Evolutionary conservation across 2,113 vertebrate species (phyloP).

Genomic region (Dicerorhinus sumatrensis): DNA sequence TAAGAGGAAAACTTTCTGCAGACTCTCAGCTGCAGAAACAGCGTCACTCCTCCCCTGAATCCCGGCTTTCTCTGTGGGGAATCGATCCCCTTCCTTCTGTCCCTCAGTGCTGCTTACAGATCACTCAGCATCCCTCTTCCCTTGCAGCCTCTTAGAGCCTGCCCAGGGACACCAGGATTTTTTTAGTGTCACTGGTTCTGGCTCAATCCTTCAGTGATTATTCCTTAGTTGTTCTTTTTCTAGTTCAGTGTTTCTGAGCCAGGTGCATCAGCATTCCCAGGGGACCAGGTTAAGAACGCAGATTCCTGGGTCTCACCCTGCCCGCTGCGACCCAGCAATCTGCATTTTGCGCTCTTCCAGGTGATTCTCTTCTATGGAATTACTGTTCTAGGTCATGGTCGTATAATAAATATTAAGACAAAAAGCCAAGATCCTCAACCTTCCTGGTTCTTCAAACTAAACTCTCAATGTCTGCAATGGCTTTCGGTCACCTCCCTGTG

Average conservation of each 20-base stretch:
- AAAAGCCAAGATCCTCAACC: neutral
- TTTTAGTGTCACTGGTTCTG: neutral
- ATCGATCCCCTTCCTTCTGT: neutral
- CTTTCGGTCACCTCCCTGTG: neutral
- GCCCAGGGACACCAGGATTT: neutral
- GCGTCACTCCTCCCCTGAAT: neutral
- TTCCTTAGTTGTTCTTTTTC: neutral
- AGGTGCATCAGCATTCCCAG: no score
- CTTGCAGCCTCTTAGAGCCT: neutral
- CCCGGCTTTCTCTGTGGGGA: neutral
- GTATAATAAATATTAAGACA: neutral
- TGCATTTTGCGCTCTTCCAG: neutral
- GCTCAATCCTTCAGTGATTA: neutral
- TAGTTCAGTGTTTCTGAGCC: neutral
- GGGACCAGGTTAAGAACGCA: neutral
- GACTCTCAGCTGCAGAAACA: neutral
- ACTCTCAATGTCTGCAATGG: accelerated
- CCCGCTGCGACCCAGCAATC: neutral
- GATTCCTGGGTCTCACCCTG: neutral
- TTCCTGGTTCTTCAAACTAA: neutral
- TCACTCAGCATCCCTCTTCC: neutral
- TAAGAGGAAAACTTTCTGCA: neutral
- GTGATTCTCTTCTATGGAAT: neutral
- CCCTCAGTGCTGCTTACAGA: neutral
- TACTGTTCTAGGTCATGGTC: no score